These are phyloP conservation scores for Drosophila parthenogenetica DNA, from an alignment of 2,888 invertebrate species.

Conservation along the genomic window DNA sequence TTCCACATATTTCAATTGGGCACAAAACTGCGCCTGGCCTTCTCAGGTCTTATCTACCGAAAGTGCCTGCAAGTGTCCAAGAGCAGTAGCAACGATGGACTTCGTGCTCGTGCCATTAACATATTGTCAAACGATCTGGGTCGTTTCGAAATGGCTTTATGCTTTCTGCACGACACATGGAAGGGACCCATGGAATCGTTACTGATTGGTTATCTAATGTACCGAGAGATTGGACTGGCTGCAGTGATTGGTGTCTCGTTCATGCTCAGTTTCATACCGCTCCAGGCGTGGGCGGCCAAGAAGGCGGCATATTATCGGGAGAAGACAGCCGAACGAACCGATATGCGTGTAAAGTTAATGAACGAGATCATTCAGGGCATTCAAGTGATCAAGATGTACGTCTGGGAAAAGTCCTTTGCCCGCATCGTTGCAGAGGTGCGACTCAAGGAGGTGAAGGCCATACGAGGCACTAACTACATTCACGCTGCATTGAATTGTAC, in stretches of 20 bases:
- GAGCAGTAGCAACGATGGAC: constrained; percentile 93
- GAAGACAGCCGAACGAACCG: constrained; percentile 92
- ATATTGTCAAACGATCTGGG: constrained; percentile 98
- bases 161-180: constrained; percentile 96
- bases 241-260: constrained; percentile 90
- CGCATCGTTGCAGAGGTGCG: constrained; percentile 90
- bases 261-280: constrained; percentile 90
- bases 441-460: constrained; percentile 89
- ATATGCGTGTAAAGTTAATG: constrained; percentile 94
- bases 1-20: constrained; percentile 89
- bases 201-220: constrained; percentile 86
- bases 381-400: constrained; percentile 95
- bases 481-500: constrained; percentile 89
- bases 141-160: constrained; percentile 94
- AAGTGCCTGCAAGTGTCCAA: constrained; percentile 90
- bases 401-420: constrained; percentile 93
- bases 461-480: constrained; percentile 89
- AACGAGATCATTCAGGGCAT: constrained; percentile 94
- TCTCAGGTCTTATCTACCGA: constrained; percentile 90
- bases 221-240: constrained; percentile 87
- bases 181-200: constrained; percentile 91
- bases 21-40: constrained; percentile 89
- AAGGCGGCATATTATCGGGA: constrained; percentile 88
- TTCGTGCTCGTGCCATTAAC: constrained; percentile 92
- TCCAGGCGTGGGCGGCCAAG: constrained; percentile 91